phyloP scores from a whole-genome alignment of 1,140 invertebrate species.

The Bacillus rossius region DNA sequence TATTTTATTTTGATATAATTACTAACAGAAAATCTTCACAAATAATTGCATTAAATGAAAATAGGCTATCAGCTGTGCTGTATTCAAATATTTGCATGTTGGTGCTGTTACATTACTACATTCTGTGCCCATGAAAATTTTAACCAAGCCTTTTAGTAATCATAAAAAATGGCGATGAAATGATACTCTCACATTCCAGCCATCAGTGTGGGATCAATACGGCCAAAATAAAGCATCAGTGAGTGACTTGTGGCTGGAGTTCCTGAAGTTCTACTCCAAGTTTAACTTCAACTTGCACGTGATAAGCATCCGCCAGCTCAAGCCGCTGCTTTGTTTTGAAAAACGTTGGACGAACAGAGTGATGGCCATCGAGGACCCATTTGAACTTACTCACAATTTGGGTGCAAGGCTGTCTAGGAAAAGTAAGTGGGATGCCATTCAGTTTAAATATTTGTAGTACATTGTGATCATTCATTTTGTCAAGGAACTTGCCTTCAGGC shows the following conservation, averaged over 20 bases:
- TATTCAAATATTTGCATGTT: too few relatives aligned
- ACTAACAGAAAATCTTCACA: too few relatives aligned
- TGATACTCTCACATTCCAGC: slow-evolving; percentile 5
- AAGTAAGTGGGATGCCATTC: slow-evolving; percentile 42
- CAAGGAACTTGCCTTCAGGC: too few relatives aligned
- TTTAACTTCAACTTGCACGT: slow-evolving; percentile 52
- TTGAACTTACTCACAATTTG: slow-evolving; percentile 54
- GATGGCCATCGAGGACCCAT: slow-evolving; percentile 60
- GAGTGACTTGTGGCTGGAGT: slow-evolving; percentile 42
- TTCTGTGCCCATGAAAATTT: too few relatives aligned
- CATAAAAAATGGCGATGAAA: neutral
- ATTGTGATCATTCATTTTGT: too few relatives aligned
- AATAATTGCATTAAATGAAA: slow-evolving; percentile 1
- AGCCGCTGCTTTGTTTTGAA: slow-evolving; percentile 46
- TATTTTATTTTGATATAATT: too few relatives aligned
- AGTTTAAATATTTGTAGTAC: too few relatives aligned
- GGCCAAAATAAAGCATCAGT: slow-evolving; percentile 37
- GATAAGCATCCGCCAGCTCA: slow-evolving; percentile 47
- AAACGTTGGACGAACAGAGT: slow-evolving; percentile 52
- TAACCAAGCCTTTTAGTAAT: neutral
- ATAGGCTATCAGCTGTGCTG: neutral
- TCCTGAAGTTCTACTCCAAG: slow-evolving; percentile 50
- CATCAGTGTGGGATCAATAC: slow-evolving; percentile 31
- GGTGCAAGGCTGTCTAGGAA: slow-evolving; percentile 50
- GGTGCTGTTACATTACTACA: too few relatives aligned